Conservation (phyloP, 2,797 vertebrate genomes). For the Hirundo rustica region DNA sequence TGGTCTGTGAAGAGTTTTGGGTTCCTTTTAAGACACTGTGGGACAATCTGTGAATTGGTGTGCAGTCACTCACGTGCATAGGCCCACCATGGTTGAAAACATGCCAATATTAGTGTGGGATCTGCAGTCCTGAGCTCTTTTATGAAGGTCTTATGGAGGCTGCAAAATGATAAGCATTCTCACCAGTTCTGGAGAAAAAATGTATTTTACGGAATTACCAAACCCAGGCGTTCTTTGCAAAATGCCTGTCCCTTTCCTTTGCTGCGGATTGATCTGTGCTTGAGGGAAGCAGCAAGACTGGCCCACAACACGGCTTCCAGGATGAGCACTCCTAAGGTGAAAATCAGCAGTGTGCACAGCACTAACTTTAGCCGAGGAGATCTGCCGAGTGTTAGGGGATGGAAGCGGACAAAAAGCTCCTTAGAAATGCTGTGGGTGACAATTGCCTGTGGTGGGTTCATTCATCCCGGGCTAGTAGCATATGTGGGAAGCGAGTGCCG, state of each 20-base stretch:
- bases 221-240: background rate
- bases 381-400: background rate
- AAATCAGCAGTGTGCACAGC: background rate
- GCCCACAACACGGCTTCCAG: background rate
- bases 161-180: background rate
- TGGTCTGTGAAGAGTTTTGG: background rate
- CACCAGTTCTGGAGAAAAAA: background rate
- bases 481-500: slow-evolving; percentile 7
- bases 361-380: background rate
- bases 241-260: background rate
- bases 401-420: slow-evolving; percentile 18
- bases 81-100: background rate
- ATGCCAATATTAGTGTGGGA: background rate
- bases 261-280: background rate
- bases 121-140: background rate
- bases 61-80: fast-evolving
- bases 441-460: slow-evolving; percentile 21
- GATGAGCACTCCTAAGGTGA: background rate
- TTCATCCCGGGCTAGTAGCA: background rate
- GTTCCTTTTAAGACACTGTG: background rate
- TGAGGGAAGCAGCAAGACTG: background rate
- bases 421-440: slow-evolving; percentile 15
- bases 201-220: background rate
- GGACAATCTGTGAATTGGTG: background rate
- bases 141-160: background rate